Conservation (phyloP, 1,140 invertebrate species). For the Drosophila rufa region DNA sequence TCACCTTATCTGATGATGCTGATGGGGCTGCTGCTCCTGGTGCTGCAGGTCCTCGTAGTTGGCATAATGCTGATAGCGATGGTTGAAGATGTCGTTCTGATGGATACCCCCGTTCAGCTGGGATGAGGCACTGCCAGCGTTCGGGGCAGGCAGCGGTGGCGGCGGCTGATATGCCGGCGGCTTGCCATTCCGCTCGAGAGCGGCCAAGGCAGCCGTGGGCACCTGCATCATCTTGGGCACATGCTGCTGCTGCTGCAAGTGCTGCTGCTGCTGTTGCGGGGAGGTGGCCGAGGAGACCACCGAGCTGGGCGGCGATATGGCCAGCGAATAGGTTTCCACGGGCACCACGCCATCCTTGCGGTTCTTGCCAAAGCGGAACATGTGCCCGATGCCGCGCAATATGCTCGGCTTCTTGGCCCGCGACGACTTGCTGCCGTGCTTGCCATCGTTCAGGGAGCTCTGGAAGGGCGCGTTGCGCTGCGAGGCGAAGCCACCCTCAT, state of each 20-base stretch:
- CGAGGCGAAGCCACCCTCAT: constrained; percentile 88
- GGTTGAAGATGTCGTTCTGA: constrained; percentile 85
- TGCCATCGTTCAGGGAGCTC: constrained; percentile 89
- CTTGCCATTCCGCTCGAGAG: constrained; percentile 75
- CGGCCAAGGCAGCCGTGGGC: constrained; percentile 73
- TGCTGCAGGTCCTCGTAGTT: constrained; percentile 93
- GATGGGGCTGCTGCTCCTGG: constrained; percentile 84
- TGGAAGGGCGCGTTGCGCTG: constrained; percentile 89
- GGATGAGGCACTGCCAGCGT: constrained; percentile 24
- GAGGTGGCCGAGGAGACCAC: constrained; percentile 22
- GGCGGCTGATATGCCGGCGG: constrained; percentile 83
- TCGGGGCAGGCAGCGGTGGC: constrained; percentile 75
- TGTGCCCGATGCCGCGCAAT: constrained; percentile 92
- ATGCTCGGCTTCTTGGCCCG: constrained; percentile 90
- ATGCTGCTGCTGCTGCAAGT: constrained; percentile 30
- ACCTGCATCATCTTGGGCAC: constrained; percentile 50
- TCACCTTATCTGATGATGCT: constrained; percentile 87
- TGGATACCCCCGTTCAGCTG: constrained; percentile 77
- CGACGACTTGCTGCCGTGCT: constrained; percentile 87
- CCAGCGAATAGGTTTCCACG: constrained; percentile 78
- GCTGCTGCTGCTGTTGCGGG: constrained; percentile 51
- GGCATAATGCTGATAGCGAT: constrained; percentile 90
- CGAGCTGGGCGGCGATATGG: constrained; percentile 66
- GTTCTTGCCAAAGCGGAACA: constrained; percentile 93
- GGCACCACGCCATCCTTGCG: constrained; percentile 88